A percentile compares a stretch with the other conserved stretches of the same genome.
Conservation (phyloP, 2,113 vertebrate genomes). For the Hydrochoerus hydrochaeris region DNA sequence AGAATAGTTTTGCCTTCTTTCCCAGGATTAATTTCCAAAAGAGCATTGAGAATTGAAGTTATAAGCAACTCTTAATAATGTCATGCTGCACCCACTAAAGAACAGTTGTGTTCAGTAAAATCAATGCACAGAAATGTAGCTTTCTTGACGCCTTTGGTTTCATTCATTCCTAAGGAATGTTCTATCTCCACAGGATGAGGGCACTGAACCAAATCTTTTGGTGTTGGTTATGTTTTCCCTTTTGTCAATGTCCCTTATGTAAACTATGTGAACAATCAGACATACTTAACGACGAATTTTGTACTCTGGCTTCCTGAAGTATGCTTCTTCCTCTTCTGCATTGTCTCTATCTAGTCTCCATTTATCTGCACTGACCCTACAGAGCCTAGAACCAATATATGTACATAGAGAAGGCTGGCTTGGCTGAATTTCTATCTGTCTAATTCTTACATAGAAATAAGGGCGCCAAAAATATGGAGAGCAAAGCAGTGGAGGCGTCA, state of each 20-base stretch:
- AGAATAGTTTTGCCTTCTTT: slow-evolving; percentile 53
- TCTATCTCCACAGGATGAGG: not conserved
- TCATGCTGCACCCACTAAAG: not conserved
- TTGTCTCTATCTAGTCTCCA: not conserved
- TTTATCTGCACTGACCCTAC: not conserved
- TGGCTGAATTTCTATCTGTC: not conserved
- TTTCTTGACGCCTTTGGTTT: not conserved
- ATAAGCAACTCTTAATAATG: slow-evolving; percentile 23
- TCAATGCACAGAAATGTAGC: not conserved
- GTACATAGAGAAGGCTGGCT: not conserved
- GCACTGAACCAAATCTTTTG: not conserved
- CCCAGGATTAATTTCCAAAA: slow-evolving; percentile 19
- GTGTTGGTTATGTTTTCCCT: not conserved
- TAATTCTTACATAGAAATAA: not conserved
- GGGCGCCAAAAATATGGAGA: not conserved
- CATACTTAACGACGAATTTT: not conserved
- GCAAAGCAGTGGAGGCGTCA: not conserved
- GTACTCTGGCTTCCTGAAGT: not conserved
- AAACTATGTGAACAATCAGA: not conserved
- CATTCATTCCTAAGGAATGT: not conserved
- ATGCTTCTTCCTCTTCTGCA: not conserved
- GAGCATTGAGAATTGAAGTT: slow-evolving; percentile 37
- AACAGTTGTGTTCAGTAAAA: not conserved
- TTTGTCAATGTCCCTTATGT: not conserved
- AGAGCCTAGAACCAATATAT: not conserved